Evolutionary conservation across 1,140 invertebrate species (phyloP).

Genomic region (Druon quercuslanigerum): DNA sequence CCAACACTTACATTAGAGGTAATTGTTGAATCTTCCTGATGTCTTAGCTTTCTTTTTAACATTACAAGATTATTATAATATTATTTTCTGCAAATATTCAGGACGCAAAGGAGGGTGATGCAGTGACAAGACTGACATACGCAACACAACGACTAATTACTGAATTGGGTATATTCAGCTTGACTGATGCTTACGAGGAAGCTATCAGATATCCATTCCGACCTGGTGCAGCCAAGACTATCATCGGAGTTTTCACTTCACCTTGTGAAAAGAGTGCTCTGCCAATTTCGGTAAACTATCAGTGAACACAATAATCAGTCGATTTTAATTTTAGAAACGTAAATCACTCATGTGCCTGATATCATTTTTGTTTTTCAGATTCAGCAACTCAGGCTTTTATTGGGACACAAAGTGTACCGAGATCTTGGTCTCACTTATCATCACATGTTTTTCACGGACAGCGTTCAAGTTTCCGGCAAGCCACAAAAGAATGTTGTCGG

Average conservation of each 20-base stretch:
- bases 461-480: conserved; percentile 66
- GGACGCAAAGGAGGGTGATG: conserved; percentile 61
- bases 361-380: conserved; percentile 60
- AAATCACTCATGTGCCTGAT: background rate
- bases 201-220: conserved; percentile 80
- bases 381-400: conserved; percentile 70
- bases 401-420: conserved; percentile 68
- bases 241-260: conserved; percentile 74
- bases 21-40: conserved; percentile 21
- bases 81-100: conserved; percentile 46
- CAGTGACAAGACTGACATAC: conserved; percentile 54
- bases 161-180: conserved; percentile 65
- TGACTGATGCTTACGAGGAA: conserved; percentile 76
- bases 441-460: conserved; percentile 70
- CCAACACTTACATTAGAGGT: conserved; percentile 61
- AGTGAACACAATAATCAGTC: background rate
- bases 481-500: conserved; percentile 75
- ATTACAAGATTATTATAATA: background rate
- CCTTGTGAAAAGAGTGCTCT: conserved; percentile 69
- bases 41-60: background rate
- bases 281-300: conserved; percentile 66
- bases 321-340: background rate
- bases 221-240: conserved; percentile 77
- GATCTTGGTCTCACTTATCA: conserved; percentile 69
- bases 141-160: conserved; percentile 62